phyloP scores from a whole-genome alignment of 2,797 vertebrate species.

The Cephalopachus bancanus region DNA sequence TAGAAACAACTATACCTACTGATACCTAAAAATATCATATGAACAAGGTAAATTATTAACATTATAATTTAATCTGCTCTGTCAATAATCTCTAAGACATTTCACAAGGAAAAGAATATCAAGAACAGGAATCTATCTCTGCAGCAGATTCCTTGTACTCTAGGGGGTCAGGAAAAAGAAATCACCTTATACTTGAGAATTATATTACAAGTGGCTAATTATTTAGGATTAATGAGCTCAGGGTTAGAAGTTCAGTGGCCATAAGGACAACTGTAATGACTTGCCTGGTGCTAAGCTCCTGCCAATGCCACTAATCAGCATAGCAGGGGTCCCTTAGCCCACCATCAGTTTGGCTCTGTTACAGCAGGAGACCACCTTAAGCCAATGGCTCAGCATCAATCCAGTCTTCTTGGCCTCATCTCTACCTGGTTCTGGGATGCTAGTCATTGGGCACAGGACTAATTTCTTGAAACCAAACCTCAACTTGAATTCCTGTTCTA shows the following conservation, averaged over 20 bases:
- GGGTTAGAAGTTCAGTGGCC: constrained; percentile 62
- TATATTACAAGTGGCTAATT: constrained; percentile 45
- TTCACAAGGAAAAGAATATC: constrained; percentile 55
- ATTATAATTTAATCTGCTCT: constrained; percentile 45
- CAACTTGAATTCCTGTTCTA: constrained; percentile 18
- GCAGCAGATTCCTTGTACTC: constrained; percentile 15
- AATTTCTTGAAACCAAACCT: constrained; percentile 46
- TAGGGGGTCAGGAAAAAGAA: constrained; percentile 26
- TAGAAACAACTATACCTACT: not conserved
- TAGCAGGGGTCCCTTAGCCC: not conserved
- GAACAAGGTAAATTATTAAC: not conserved
- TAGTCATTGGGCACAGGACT: not conserved
- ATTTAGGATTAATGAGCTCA: constrained; percentile 67
- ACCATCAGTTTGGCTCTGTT: not conserved
- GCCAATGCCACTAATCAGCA: not conserved
- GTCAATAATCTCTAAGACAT: constrained; percentile 35
- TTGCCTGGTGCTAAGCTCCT: not conserved
- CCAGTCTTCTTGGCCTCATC: not conserved
- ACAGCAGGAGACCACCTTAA: not conserved
- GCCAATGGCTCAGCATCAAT: not conserved
- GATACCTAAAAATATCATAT: not conserved
- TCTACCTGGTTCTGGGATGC: not conserved
- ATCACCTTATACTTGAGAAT: constrained; percentile 65
- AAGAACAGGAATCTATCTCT: constrained; percentile 28
- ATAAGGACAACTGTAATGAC: constrained; percentile 58